A percentile compares a stretch with the other conserved stretches of the same genome.
Evolutionary conservation across 2,113 vertebrate genomes (phyloP).

Genomic region (Donacobius atricapilla): DNA sequence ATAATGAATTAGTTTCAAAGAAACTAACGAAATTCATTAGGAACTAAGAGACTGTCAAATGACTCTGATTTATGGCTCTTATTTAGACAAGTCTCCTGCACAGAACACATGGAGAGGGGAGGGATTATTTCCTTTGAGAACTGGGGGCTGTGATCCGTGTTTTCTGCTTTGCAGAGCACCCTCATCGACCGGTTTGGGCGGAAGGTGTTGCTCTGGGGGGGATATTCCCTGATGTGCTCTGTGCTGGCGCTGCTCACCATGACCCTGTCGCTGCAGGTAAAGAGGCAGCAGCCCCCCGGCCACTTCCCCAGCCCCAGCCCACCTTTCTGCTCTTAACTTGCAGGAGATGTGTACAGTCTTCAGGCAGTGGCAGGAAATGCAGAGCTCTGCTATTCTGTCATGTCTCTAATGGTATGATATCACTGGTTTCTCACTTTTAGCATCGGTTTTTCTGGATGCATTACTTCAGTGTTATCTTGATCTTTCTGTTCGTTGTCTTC

Average conservation of each 20-base stretch:
- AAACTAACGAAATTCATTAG: neutral
- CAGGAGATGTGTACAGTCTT: neutral
- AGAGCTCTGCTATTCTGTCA: neutral
- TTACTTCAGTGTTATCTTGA: conserved; percentile 79
- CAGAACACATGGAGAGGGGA: neutral
- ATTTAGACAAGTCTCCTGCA: neutral
- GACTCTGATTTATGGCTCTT: neutral
- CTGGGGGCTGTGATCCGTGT: fast-evolving
- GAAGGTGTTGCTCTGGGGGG: conserved; percentile 76
- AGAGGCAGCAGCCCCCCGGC: neutral
- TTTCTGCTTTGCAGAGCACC: conserved; percentile 69
- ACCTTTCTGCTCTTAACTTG: neutral
- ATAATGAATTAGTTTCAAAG: neutral
- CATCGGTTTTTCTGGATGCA: conserved; percentile 78
- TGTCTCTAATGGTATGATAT: neutral
- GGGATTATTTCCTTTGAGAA: neutral
- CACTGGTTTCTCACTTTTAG: conserved; percentile 50
- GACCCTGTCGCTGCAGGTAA: conserved; percentile 79
- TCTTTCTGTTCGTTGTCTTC: conserved; percentile 79
- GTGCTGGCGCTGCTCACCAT: conserved; percentile 73
- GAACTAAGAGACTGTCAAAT: neutral
- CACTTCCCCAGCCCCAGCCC: neutral
- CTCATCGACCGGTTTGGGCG: conserved; percentile 78
- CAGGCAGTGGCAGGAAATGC: neutral
- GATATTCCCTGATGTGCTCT: conserved; percentile 75